Evolutionary conservation across 2,888 invertebrate genomes (phyloP).

Genomic region (Caenorhabditis macrosperma): DNA sequence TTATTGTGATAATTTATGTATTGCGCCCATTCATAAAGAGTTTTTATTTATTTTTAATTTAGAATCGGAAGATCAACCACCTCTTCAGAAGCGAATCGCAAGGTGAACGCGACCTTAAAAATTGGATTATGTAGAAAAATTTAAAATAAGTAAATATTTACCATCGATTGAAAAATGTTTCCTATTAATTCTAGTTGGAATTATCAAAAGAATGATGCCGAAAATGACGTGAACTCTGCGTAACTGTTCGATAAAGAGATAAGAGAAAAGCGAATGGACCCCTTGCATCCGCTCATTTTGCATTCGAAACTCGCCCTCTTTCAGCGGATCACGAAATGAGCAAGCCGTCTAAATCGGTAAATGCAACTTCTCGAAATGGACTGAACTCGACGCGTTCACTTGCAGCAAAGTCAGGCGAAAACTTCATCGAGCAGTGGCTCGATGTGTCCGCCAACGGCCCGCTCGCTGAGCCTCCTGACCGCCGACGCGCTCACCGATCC

Average conservation of each 20-base stretch:
- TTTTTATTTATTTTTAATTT: too few relatives aligned
- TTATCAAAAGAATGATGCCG: too few relatives aligned
- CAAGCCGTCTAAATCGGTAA: slow-evolving; percentile 44
- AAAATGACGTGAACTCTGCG: background rate
- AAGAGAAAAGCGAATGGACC: background rate
- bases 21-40: background rate
- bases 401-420: slow-evolving; percentile 34
- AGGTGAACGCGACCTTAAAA: too few relatives aligned
- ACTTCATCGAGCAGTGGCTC: slow-evolving; percentile 29
- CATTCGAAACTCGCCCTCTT: slow-evolving; percentile 17
- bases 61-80: too few relatives aligned
- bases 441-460: slow-evolving; percentile 45
- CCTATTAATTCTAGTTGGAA: too few relatives aligned
- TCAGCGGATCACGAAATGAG: slow-evolving; percentile 39
- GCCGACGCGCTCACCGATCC: slow-evolving; percentile 30
- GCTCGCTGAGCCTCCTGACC: slow-evolving; percentile 39
- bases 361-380: background rate
- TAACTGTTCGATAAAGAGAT: background rate
- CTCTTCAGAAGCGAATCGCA: too few relatives aligned
- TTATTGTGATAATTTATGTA: slow-evolving; percentile 8
- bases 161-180: too few relatives aligned
- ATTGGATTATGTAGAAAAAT: too few relatives aligned
- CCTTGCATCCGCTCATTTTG: slow-evolving; percentile 12
- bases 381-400: background rate
- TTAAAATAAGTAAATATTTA: too few relatives aligned